Base-by-base conservation (phyloP, 2,888 invertebrate species). In the Abrostola triplasia region DNA sequence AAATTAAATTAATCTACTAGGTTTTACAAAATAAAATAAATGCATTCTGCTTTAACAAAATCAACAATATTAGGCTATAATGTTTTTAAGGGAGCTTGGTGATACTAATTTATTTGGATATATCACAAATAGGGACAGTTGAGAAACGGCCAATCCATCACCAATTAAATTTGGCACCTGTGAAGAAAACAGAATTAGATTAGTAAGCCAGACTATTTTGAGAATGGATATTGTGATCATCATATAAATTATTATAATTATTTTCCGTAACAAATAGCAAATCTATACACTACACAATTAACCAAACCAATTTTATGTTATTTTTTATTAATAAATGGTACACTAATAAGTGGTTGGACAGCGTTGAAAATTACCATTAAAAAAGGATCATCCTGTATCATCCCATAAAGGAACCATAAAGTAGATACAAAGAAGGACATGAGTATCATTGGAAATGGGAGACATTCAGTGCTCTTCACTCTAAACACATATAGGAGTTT, bases 371-470 rank as follows among this genome's bases (percentile, higher is more conserved):
- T 88, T 91, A 98, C 98, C 95, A 97, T 96, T 81, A 99, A 96
- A 92, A 97, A 98, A 50, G 94, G 87, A 90, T 99, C 98, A 56
- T 96, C 93, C 73, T 97, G 95, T 52, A 98, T 91, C 56, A 96
- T 87, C 38, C 99, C 99, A 92, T 99, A 99, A 1, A 97, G 87
- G 73, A 97, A 96, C 99, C 99, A 99, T 79, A 98, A 96, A 36
- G 96, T 90, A 8, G 97, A 97, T 6, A 98, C 97, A 57, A 98
- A 90, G 87, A 98, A 97, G 42, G 97, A 97, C 86, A 97, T 96
- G 48, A 97, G 90, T 87, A 98, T 98, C 84, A 99, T 95, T 5
- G 98, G 97, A 86, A 98, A 97, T 37, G 99, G 98, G 80, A 99
- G 95, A 86, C 97, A 97, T 82, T 98, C 98, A 0, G 98, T 97